Evolutionary conservation across 2,797 vertebrate genomes (phyloP).

Genomic region (Antrozous pallidus): DNA sequence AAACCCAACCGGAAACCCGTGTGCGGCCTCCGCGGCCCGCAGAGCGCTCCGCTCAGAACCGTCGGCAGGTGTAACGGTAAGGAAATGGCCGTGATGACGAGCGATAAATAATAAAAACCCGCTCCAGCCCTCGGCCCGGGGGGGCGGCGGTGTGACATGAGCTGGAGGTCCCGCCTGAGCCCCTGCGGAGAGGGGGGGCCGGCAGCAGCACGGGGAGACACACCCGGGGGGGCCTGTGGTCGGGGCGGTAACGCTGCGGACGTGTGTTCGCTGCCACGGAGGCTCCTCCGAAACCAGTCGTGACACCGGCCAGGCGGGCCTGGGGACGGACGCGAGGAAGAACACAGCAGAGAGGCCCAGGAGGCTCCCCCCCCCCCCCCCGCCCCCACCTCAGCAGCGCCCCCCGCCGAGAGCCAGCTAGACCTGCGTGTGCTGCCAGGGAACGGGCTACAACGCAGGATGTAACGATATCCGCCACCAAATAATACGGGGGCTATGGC

Average conservation of each 20-base stretch:
- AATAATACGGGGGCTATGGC: too few species aligned
- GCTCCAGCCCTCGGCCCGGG: background rate
- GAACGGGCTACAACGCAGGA: background rate
- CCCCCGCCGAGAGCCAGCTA: accelerated
- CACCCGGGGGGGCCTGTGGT: background rate
- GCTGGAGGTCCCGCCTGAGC: background rate
- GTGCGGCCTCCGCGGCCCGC: background rate
- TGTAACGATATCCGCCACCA: background rate
- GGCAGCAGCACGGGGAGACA: too few species aligned
- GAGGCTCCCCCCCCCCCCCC: too few species aligned
- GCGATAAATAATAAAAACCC: background rate
- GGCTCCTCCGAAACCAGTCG: too few species aligned
- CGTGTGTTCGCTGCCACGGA: too few species aligned
- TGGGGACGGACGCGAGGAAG: background rate
- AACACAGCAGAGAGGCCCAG: accelerated
- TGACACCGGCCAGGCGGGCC: background rate
- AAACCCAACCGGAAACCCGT: too few species aligned
- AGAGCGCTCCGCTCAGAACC: background rate
- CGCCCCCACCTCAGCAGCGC: accelerated
- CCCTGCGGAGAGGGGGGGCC: too few species aligned
- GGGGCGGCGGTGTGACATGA: background rate
- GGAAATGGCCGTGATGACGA: background rate
- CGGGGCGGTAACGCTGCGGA: background rate
- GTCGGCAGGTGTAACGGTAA: background rate
- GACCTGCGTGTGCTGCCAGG: background rate